These are phyloP conservation scores for Callosobruchus maculatus DNA, from an alignment of 2,888 invertebrate species.

Conservation along the genomic window DNA sequence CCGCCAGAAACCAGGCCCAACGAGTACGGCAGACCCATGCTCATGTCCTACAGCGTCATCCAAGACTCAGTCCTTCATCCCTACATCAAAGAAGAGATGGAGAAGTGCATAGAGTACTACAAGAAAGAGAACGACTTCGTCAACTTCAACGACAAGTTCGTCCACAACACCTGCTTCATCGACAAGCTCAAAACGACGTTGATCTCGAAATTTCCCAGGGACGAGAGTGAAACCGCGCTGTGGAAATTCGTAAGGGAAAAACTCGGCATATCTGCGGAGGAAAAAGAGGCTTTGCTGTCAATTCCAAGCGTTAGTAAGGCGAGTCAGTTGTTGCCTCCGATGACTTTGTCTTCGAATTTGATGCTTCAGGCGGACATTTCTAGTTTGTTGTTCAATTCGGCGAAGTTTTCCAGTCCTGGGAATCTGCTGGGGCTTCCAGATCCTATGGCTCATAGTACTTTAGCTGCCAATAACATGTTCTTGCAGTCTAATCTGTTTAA, in stretches of 20 bases:
- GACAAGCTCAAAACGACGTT: slow-evolving; percentile 82
- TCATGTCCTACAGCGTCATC: slow-evolving; percentile 79
- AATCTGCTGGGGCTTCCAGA: slow-evolving; percentile 66
- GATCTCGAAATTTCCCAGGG: slow-evolving; percentile 77
- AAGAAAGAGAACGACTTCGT: slow-evolving; percentile 64
- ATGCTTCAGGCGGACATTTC: slow-evolving; percentile 65
- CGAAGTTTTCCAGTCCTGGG: slow-evolving; percentile 61
- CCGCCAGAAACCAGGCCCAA: slow-evolving; percentile 89
- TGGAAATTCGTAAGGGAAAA: slow-evolving; percentile 79
- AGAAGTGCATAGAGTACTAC: slow-evolving; percentile 81
- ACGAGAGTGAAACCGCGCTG: slow-evolving; percentile 66
- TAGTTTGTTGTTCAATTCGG: slow-evolving; percentile 64
- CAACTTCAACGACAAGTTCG: slow-evolving; percentile 65
- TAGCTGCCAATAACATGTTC: slow-evolving; percentile 77
- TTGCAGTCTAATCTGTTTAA: slow-evolving; percentile 62
- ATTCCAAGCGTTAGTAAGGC: slow-evolving; percentile 51
- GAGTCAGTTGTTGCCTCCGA: slow-evolving; percentile 36
- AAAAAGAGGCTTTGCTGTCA: slow-evolving; percentile 60
- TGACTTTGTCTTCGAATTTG: slow-evolving; percentile 57
- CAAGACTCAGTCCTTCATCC: slow-evolving; percentile 79
- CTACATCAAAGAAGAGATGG: slow-evolving; percentile 82
- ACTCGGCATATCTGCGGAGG: slow-evolving; percentile 70
- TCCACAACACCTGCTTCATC: slow-evolving; percentile 68
- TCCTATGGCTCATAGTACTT: slow-evolving; percentile 70
- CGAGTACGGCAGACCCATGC: slow-evolving; percentile 90